Evolutionary conservation across 2,113 vertebrate genomes (phyloP).

Genomic region (Gasterosteus aculeatus): DNA sequence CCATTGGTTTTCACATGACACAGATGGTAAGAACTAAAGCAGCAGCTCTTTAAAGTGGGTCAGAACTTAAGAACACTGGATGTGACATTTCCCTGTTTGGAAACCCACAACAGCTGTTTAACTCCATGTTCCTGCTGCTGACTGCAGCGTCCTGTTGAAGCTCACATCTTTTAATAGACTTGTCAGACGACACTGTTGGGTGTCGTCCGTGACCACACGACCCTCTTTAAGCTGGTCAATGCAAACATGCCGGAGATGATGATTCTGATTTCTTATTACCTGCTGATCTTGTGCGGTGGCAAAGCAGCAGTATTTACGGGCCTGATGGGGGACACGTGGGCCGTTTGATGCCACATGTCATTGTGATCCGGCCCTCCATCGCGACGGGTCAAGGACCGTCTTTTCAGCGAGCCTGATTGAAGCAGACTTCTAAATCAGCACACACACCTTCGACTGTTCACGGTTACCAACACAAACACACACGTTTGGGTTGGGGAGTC

Average conservation of each 20-base stretch:
- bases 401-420: neutral
- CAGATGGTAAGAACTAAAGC: neutral
- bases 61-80: neutral
- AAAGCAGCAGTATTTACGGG: neutral
- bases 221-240: neutral
- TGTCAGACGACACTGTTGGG: neutral
- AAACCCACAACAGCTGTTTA: neutral
- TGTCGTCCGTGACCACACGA: neutral
- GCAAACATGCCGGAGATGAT: neutral
- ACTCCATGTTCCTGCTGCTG: neutral
- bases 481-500: neutral
- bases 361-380: constrained; percentile 2
- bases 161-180: neutral
- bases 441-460: neutral
- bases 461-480: neutral
- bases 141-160: neutral
- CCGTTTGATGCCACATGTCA: constrained; percentile 4
- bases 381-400: neutral
- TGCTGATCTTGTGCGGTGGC: neutral
- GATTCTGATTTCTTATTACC: too few species aligned
- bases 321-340: constrained; percentile 5
- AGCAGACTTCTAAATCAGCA: neutral
- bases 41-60: neutral
- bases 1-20: neutral
- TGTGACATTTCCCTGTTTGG: neutral